A percentile compares a stretch with the other conserved stretches of the same genome.
Evolutionary conservation across 2,113 vertebrate genomes (phyloP).

Genomic region (Cottus gobio): DNA sequence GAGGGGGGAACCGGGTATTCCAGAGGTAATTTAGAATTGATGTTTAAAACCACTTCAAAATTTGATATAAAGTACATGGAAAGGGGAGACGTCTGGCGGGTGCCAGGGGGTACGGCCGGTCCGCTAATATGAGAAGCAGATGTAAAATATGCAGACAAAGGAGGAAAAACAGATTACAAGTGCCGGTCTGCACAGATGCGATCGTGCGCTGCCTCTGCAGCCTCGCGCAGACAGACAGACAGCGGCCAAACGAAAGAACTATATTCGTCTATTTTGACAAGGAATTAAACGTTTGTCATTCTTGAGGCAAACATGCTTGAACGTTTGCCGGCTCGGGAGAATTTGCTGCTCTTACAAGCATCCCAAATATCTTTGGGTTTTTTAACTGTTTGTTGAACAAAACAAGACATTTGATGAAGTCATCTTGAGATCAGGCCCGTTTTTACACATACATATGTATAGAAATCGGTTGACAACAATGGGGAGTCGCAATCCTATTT

Average conservation of each 20-base stretch:
- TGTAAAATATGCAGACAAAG: conserved; percentile 71
- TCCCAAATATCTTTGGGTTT: neutral
- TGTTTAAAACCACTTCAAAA: conserved; percentile 50
- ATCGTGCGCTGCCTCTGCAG: neutral
- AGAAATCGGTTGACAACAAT: neutral
- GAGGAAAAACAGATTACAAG: conserved; percentile 49
- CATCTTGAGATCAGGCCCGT: neutral
- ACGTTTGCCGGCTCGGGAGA: neutral
- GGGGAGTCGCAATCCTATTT: neutral
- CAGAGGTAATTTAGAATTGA: conserved; percentile 37
- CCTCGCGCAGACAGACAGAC: neutral
- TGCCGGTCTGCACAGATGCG: conserved; percentile 25
- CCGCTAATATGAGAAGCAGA: conserved; percentile 76
- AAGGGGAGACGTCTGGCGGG: conserved; percentile 30
- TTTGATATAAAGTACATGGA: conserved; percentile 30
- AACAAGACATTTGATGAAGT: neutral
- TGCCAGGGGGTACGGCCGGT: conserved; percentile 39
- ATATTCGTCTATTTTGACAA: neutral
- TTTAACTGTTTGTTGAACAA: neutral
- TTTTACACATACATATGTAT: neutral
- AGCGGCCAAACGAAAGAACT: neutral
- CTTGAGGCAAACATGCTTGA: neutral
- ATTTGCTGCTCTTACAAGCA: neutral
- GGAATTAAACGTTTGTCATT: neutral
- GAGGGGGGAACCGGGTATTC: conserved; percentile 12